Evolutionary conservation across 2,888 invertebrate genomes (phyloP), one percentile per base, ranked within the genome.

Genomic region (Dryadula phaetusa): DNA sequence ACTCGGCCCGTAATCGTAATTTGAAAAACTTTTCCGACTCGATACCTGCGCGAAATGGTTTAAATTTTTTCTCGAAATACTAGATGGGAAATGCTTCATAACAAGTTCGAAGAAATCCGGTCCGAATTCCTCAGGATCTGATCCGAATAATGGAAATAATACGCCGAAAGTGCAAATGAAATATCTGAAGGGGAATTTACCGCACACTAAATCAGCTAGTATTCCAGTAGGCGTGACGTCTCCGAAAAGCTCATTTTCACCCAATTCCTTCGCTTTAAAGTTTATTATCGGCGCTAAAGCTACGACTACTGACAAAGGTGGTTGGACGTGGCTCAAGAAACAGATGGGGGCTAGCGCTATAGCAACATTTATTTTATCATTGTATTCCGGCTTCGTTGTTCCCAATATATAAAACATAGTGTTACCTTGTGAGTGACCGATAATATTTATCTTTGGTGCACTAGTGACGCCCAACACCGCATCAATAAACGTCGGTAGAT

Each of bases 341-440:
- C 73, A 76, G 20, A 86, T 77, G 2, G 88, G 88, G 14, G 84
- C 87, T 16, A 88, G 49, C 3, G 93, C 92, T 54, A 93, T 85
- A 67, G 93, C 90, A 0, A 93, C 77, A 42, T 84, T 85, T 12
- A 95, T 85, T 81, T 94, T 95, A 0, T 85, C 76, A 76, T 95
- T 95, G 75, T 95, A 95, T 64, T 94, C 93, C 0, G 95, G 94
- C 32, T 79, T 82, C 42, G 90, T 79, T 0, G n/a, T n/a, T n/a
- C n/a, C n/a, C n/a, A n/a, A n/a, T n/a, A n/a, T n/a, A n/a, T n/a
- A n/a, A n/a, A n/a, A n/a, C n/a, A n/a, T n/a, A n/a, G n/a, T n/a
- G n/a, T n/a, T n/a, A n/a, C n/a, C n/a, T n/a, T n/a, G n/a, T n/a
- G n/a, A n/a, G n/a, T n/a, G n/a, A n/a, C n/a, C n/a, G n/a, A n/a